These are phyloP conservation scores for Hemithea aestivaria DNA, from an alignment of 2,888 invertebrate species.

Conservation along the genomic window DNA sequence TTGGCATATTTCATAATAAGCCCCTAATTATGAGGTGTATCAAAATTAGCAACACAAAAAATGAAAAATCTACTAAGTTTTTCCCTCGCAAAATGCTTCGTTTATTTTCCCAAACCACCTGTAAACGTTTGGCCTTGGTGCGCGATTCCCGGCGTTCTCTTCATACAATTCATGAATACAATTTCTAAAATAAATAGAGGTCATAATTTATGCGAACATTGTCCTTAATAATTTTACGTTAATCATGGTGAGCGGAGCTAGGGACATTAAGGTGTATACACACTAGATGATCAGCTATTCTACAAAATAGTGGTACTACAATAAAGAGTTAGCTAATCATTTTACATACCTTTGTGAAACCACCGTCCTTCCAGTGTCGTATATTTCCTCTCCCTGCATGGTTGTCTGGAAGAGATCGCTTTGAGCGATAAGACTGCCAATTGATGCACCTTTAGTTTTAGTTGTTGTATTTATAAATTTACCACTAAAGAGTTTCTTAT, in stretches of 20 bases:
- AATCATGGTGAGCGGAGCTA: conserved; percentile 38
- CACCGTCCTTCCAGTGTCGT: too few species aligned
- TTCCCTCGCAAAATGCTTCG: conserved; percentile 3
- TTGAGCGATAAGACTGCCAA: too few species aligned
- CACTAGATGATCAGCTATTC: conserved; percentile 4
- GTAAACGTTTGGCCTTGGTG: conserved; percentile 1
- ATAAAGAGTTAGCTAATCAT: too few species aligned
- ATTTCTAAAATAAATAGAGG: conserved; percentile 48
- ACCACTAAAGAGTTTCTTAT: too few species aligned
- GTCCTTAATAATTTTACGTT: conserved; percentile 43
- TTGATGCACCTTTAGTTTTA: too few species aligned
- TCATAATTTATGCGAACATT: conserved; percentile 44
- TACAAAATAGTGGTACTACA: too few species aligned
- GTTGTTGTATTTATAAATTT: too few species aligned
- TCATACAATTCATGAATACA: conserved; percentile 26
- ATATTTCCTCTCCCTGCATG: too few species aligned
- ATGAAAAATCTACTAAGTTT: conserved; percentile 2
- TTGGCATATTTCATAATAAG: too few species aligned
- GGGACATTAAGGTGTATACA: conserved; percentile 26
- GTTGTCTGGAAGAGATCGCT: too few species aligned
- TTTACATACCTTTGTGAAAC: too few species aligned
- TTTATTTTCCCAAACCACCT: conserved; percentile 4
- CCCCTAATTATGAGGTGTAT: too few species aligned
- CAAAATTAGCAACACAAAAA: background rate
- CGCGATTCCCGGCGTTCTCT: conserved; percentile 6